These are phyloP conservation scores for Oryzias melastigma DNA, from an alignment of 2,113 vertebrate species.

Conservation along the genomic window DNA sequence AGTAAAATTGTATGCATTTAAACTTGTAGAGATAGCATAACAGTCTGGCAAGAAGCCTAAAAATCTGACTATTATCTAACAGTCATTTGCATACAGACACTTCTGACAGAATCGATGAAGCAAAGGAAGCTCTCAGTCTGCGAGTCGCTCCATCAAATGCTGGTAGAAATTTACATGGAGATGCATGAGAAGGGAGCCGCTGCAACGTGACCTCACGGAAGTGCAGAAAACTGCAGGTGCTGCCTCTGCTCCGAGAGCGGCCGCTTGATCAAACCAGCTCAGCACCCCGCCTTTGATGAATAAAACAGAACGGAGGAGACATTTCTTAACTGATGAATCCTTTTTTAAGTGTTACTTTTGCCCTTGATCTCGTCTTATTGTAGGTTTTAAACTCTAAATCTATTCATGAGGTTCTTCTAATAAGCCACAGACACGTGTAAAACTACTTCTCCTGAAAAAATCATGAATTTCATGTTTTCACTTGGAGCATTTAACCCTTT, in stretches of 20 bases:
- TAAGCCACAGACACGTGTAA: too few species aligned
- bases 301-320: too few species aligned
- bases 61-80: conserved; percentile 55
- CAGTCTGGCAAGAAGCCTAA: conserved; percentile 43
- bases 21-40: conserved; percentile 29
- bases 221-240: not conserved
- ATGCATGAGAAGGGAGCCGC: conserved; percentile 23
- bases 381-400: too few species aligned
- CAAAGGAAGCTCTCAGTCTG: conserved; percentile 6
- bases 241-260: not conserved
- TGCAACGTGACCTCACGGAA: not conserved
- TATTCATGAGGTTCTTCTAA: too few species aligned
- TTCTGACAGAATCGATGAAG: conserved; percentile 58
- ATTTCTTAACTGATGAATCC: too few species aligned
- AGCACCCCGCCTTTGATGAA: too few species aligned
- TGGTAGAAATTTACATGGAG: conserved; percentile 37
- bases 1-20: conserved; percentile 10
- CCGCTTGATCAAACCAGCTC: too few species aligned
- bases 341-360: too few species aligned
- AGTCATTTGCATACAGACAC: conserved; percentile 59
- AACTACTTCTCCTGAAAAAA: too few species aligned
- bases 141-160: conserved; percentile 21
- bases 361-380: too few species aligned
- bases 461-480: too few species aligned
- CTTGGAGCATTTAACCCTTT: too few species aligned